Evolutionary conservation across 1,140 invertebrate species (phyloP).

Genomic region (Cherax quadricarinatus): DNA sequence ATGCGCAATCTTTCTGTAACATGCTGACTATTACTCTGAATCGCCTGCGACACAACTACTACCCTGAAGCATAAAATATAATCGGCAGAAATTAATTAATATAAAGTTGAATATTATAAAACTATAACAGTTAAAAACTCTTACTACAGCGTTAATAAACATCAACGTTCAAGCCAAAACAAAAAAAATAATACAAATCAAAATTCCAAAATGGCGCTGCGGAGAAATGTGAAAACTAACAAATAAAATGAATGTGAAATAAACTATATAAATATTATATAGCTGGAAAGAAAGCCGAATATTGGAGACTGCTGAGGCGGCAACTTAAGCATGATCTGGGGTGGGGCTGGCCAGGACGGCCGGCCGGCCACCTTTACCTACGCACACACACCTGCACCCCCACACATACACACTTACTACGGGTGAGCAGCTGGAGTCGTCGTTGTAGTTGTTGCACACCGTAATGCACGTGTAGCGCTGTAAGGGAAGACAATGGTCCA

Average conservation of each 20-base stretch:
- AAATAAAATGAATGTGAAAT: not conserved
- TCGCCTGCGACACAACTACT: too few species aligned
- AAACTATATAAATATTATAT: not conserved
- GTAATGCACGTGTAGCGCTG: constrained; percentile 60
- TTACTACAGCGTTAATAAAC: too few species aligned
- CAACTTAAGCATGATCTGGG: not conserved
- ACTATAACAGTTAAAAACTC: too few species aligned
- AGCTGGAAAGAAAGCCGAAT: not conserved
- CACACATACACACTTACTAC: constrained; percentile 50
- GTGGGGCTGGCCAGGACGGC: not conserved
- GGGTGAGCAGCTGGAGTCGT: constrained; percentile 53
- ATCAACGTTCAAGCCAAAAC: too few species aligned
- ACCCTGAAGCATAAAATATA: too few species aligned
- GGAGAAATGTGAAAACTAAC: not conserved
- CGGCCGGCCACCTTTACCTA: too few species aligned
- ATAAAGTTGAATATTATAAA: too few species aligned
- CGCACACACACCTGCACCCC: not conserved
- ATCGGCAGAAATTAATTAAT: too few species aligned
- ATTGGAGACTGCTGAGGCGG: not conserved
- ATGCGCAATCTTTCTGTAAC: too few species aligned
- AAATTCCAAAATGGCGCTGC: not conserved
- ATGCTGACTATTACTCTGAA: too few species aligned
- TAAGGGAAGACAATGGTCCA: constrained; percentile 19
- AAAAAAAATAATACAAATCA: too few species aligned
- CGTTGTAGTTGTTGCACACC: constrained; percentile 54